Evolutionary conservation across 2,888 invertebrate species (phyloP), one percentile per base, ranked within the genome.

Genomic region (Caenorhabditis sp.): DNA sequence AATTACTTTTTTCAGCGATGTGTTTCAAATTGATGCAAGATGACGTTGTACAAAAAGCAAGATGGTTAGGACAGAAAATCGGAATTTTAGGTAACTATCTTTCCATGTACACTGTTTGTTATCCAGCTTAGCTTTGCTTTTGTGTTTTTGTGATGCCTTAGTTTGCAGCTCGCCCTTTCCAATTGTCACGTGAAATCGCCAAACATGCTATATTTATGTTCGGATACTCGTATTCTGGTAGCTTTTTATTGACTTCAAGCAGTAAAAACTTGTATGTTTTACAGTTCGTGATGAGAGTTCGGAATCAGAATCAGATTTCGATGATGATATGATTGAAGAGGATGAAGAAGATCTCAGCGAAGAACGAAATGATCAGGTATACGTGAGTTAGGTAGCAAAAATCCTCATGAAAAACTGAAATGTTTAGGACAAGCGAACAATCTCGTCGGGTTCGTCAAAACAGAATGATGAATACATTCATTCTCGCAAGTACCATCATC

Each of bases 31-130:
- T 82, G 36, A 81, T 82, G 82, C 82, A 82, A 67, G 87, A 88
- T 70, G 88, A 88, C 64, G 88, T 88, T 17, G 88, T 88, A 20
- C 84, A 85, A 67, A 88, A 88, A 64, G 88, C 88, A 1, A 69
- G 87, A 25, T 87, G 87, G 87, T 68, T 87, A 12, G 87, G 87
- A 17, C 86, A 87, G 70, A 84, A 86, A 66, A 85, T 87, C 57
- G 87, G 87, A 52, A 87, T 87, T 62, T 77, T 87, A 10, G 87
- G 87, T 87, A 36, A 54, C 57, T n/a, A 26, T 43, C 23, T n/a
- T 26, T 56, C 21, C 14, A 23, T 31, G 31, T 31, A 10, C n/a
- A 31, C 31, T 31, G 31, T 31, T 31, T 31, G 4, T 31, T 31
- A 7, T 31, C 10, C 31, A n/a, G 31, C 31, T 31, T 31, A 31